Percentiles rank a stretch among this genome's conserved stretches.
These are phyloP conservation scores for Lipotes vexillifer DNA, from an alignment of 2,113 vertebrate species.

Conservation along the genomic window DNA sequence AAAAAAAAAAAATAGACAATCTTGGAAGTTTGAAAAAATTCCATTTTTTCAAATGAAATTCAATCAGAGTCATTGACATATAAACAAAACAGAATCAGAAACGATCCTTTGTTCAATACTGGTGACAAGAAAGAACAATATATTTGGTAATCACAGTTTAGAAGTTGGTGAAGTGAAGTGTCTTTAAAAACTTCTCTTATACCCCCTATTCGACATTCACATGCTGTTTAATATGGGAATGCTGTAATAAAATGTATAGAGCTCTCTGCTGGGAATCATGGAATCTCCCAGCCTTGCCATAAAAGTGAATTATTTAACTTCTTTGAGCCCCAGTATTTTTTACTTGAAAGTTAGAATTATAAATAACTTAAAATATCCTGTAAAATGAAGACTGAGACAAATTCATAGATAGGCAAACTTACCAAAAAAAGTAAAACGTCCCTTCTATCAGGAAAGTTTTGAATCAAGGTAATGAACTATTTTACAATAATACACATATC, in stretches of 20 bases:
- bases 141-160: not conserved
- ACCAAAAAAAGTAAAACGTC: not conserved
- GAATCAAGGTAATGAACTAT: not conserved
- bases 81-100: not conserved
- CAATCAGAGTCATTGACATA: not conserved
- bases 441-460: not conserved
- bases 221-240: not conserved
- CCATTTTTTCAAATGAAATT: not conserved
- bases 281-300: not conserved
- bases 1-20: not conserved
- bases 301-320: not conserved
- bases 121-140: not conserved
- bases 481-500: not conserved
- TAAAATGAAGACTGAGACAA: not conserved
- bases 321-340: not conserved
- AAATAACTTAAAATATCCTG: not conserved
- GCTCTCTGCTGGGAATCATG: not conserved
- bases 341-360: not conserved
- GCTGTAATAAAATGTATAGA: not conserved
- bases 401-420: not conserved
- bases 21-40: not conserved
- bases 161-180: not conserved
- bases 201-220: not conserved
- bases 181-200: not conserved
- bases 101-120: not conserved